Percentiles rank a stretch among this genome's conserved stretches.
phyloP scores from a whole-genome alignment of 2,797 vertebrate species.

The Pelobates cultripes region DNA sequence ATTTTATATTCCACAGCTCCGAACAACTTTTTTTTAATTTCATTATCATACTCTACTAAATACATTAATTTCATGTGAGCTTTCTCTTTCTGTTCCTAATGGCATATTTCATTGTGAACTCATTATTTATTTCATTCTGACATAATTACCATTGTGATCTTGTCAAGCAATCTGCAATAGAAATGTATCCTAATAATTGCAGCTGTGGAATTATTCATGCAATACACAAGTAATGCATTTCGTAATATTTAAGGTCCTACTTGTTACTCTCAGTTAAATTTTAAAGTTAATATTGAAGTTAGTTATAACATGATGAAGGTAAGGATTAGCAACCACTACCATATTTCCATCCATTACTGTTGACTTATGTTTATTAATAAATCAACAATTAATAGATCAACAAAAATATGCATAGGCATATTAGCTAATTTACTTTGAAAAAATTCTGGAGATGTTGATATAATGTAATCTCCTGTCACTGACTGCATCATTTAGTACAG shows the following conservation, averaged over 20 bases:
- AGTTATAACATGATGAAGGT: neutral
- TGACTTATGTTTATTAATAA: no score
- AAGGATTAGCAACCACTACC: neutral
- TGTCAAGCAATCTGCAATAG: slow-evolving; percentile 30
- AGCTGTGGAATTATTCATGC: slow-evolving; percentile 2
- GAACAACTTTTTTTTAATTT: neutral
- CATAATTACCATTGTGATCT: slow-evolving; percentile 26
- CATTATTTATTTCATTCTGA: slow-evolving; percentile 24
- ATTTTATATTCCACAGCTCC: slow-evolving; percentile 13
- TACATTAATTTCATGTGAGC: neutral
- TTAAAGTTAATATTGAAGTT: neutral
- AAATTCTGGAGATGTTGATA: no score
- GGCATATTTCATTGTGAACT: slow-evolving; percentile 13
- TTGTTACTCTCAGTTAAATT: neutral
- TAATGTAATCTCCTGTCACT: no score
- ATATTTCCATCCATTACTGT: no score
- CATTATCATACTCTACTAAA: neutral
- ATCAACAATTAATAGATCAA: no score
- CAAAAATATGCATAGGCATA: no score
- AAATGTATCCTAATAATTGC: slow-evolving; percentile 12
- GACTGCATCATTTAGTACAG: no score
- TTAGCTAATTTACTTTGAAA: no score
- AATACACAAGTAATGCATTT: neutral
- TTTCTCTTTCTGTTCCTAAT: slow-evolving; percentile 13
- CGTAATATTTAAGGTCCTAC: neutral